phyloP scores from a whole-genome alignment of 1,140 invertebrate species.

The Ganaspis sp. region DNA sequence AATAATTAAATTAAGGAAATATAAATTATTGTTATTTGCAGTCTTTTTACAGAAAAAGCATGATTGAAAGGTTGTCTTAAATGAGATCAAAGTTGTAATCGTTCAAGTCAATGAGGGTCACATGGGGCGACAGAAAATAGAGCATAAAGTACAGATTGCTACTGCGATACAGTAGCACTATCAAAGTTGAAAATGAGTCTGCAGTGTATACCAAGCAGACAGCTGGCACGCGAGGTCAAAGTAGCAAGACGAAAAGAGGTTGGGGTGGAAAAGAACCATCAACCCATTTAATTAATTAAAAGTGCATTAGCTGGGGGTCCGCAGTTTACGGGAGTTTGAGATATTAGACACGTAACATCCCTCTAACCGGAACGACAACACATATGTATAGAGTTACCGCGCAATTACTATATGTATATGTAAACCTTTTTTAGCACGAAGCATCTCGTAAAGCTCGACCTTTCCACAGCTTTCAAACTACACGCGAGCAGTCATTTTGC shows the following conservation, averaged over 20 bases:
- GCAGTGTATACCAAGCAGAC: constrained; percentile 63
- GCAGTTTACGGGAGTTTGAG: constrained; percentile 46
- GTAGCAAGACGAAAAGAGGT: constrained; percentile 41
- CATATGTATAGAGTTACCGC: constrained; percentile 56
- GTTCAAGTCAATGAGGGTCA: not conserved
- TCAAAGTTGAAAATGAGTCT: constrained; percentile 65
- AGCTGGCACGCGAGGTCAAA: constrained; percentile 74
- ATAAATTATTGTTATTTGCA: too few relatives aligned
- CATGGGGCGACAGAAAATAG: too few relatives aligned
- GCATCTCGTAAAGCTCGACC: constrained; percentile 49
- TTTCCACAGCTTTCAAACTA: constrained; percentile 49
- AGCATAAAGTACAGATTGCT: too few relatives aligned
- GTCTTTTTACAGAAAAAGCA: too few relatives aligned
- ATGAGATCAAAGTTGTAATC: too few relatives aligned
- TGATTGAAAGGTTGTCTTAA: too few relatives aligned
- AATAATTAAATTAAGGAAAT: too few relatives aligned
- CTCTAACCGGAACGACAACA: constrained; percentile 65
- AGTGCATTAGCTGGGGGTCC: constrained; percentile 71
- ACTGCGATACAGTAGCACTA: not conserved
- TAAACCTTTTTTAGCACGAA: constrained; percentile 64
- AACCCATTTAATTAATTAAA: constrained; percentile 77
- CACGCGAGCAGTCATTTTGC: constrained; percentile 39
- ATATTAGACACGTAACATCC: constrained; percentile 57
- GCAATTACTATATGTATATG: constrained; percentile 57
- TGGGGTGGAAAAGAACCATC: constrained; percentile 58